A percentile compares a stretch with the other conserved stretches of the same genome.
Evolutionary conservation across 2,113 vertebrate genomes (phyloP).

Genomic region (Xiphophorus couchianus): DNA sequence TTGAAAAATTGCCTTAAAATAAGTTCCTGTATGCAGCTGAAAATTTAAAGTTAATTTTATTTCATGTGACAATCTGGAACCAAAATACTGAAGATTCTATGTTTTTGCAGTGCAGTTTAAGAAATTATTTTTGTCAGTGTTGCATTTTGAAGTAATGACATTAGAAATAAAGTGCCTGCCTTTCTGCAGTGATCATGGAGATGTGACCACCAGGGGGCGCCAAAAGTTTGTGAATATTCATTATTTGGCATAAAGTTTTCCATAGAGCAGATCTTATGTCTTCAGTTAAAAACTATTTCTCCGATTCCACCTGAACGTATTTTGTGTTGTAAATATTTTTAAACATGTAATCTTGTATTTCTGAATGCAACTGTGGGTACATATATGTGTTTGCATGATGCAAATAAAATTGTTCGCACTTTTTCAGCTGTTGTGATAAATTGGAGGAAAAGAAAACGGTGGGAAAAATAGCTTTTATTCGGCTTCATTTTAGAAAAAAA

Average conservation of each 20-base stretch:
- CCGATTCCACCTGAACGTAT: conserved; percentile 27
- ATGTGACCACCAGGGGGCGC: neutral
- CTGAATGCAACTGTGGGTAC: conserved; percentile 68
- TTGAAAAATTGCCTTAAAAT: too few species aligned
- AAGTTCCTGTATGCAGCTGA: too few species aligned
- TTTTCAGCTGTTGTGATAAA: conserved; percentile 13
- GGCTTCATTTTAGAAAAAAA: conserved; percentile 38
- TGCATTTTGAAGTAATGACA: too few species aligned
- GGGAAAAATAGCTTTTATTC: conserved; percentile 49
- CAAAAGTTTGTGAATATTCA: neutral
- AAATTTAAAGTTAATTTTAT: too few species aligned
- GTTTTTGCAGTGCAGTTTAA: too few species aligned
- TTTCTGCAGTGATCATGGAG: neutral
- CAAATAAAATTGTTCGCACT: conserved; percentile 73
- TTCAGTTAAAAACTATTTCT: neutral
- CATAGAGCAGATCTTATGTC: too few species aligned
- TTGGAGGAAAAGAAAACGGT: neutral
- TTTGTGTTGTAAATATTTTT: conserved; percentile 32
- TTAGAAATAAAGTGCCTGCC: too few species aligned
- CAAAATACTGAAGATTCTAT: too few species aligned
- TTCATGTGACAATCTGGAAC: too few species aligned
- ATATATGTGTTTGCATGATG: conserved; percentile 72
- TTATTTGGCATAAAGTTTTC: too few species aligned
- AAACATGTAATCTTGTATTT: conserved; percentile 34
- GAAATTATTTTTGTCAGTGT: too few species aligned